Base-by-base conservation (phyloP, 1,140 invertebrate species). In the Euborellia annulipes region DNA sequence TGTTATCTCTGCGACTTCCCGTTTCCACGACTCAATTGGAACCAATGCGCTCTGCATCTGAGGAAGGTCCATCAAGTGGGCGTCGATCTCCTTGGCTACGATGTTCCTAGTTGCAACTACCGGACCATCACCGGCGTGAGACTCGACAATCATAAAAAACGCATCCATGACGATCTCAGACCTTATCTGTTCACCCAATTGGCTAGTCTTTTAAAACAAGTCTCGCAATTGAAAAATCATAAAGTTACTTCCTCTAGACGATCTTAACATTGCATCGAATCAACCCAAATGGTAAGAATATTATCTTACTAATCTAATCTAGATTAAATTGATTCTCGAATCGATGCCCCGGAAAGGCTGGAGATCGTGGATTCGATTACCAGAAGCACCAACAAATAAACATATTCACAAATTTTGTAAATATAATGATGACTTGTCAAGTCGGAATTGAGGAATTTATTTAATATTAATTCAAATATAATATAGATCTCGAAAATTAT, bases 1-100 rank as follows among this genome's bases (percentile, higher is more conserved):
- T 76, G 73, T 54, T 61, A 48, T 20, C 55, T 69, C 36, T 76
- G 73, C 46, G 62, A 67, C 14, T 47, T 60, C 40, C 64, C 62
- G 46, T 64, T 70, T 52, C 54, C 36, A 38, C 30, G 38, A 18
- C 36, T 64, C 0, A 66, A 70, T 43, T 83, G 80, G 80, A 59
- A 69, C 8, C 59, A 67, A 3, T 71, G 79, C 48, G 69, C 72
- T 4, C 60, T 70, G 47, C 81, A 84, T 61, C 56, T 83, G 45
- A 82, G 78, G 76, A 74, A 73, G 51, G 59, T 62, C 2, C 80
- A 84, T 61, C 61, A 72, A 51, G 59, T 73, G 20, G 76, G 82
- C 58, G 66, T 75, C 49, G 79, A 79, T 54, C 56, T 82, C 11
- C 63, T 76, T 37, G 62, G 67, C 8, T 83, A 79, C 59, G 68